Evolutionary conservation across 1,140 invertebrate species (phyloP).

Genomic region (Diprion similis): DNA sequence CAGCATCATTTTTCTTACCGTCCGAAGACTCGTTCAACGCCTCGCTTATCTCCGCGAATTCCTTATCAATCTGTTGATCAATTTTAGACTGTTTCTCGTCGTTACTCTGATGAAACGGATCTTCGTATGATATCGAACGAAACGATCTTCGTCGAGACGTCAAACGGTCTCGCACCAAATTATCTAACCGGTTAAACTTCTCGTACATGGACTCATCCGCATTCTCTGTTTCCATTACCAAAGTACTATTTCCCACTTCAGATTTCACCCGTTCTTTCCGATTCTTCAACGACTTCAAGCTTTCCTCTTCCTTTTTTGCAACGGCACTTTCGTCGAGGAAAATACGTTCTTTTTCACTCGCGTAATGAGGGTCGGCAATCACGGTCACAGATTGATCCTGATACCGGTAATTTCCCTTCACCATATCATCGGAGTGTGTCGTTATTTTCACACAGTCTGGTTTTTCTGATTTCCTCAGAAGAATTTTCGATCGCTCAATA

Average conservation of each 20-base stretch:
- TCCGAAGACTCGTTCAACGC: slow-evolving; percentile 30
- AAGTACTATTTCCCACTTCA: no score
- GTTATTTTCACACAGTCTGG: no score
- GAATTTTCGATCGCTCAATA: no score
- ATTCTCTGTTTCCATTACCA: neutral
- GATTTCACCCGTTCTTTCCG: neutral
- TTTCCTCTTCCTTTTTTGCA: no score
- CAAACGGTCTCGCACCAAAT: neutral
- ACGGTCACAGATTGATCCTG: slow-evolving; percentile 11
- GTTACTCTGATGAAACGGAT: neutral
- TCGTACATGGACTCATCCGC: neutral
- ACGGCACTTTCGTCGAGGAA: neutral
- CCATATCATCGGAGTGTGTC: neutral
- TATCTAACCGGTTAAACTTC: neutral
- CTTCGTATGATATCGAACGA: slow-evolving; percentile 7
- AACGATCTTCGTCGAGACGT: neutral
- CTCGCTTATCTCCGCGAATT: slow-evolving; percentile 38
- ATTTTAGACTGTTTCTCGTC: slow-evolving; percentile 22
- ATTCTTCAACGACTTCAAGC: neutral
- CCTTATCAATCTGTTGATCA: slow-evolving; percentile 40
- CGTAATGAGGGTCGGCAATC: neutral
- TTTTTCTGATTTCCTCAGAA: no score
- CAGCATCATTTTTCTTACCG: neutral
- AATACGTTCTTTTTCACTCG: neutral
- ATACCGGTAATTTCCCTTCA: slow-evolving; percentile 11